A percentile compares a stretch with the other conserved stretches of the same genome.
Conservation (phyloP, 2,888 invertebrate genomes). For the Lycia hirtaria region DNA sequence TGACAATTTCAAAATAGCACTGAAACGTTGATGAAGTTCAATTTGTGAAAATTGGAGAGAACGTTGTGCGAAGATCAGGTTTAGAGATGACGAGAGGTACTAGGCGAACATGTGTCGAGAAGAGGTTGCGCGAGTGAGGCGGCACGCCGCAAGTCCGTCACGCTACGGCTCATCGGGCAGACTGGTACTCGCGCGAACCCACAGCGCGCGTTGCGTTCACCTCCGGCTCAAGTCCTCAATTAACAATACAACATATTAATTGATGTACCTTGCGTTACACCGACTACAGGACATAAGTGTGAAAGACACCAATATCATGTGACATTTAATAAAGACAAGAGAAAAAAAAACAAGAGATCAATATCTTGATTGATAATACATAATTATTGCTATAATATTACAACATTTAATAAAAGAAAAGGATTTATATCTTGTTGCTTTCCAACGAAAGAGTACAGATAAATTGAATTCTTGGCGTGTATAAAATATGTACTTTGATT, state of each 20-base stretch:
- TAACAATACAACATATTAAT: slow-evolving; percentile 44
- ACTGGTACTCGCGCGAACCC: slow-evolving; percentile 66
- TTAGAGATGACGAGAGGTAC: slow-evolving; percentile 50
- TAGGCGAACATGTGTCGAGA: slow-evolving; percentile 55
- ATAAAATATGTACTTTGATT: too few species aligned
- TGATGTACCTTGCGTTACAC: slow-evolving; percentile 33
- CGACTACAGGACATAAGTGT: slow-evolving; percentile 21
- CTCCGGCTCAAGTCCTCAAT: slow-evolving; percentile 70
- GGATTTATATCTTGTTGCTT: too few species aligned
- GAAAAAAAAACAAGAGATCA: too few species aligned
- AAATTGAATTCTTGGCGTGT: too few species aligned
- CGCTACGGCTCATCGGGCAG: slow-evolving; percentile 84
- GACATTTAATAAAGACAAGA: background rate
- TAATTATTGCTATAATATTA: too few species aligned
- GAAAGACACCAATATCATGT: slow-evolving; percentile 10
- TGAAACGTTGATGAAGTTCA: slow-evolving; percentile 25
- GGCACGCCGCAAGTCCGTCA: slow-evolving; percentile 74
- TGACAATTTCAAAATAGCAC: slow-evolving; percentile 26
- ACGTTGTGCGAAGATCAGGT: slow-evolving; percentile 24
- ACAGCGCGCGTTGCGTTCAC: slow-evolving; percentile 56
- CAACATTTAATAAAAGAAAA: too few species aligned
- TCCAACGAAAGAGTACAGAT: too few species aligned
- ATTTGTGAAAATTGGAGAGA: slow-evolving; percentile 19
- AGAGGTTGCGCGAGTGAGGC: slow-evolving; percentile 64
- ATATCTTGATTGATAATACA: too few species aligned